phyloP scores from a whole-genome alignment of 2,888 invertebrate species.

The Mayetiola destructor region DNA sequence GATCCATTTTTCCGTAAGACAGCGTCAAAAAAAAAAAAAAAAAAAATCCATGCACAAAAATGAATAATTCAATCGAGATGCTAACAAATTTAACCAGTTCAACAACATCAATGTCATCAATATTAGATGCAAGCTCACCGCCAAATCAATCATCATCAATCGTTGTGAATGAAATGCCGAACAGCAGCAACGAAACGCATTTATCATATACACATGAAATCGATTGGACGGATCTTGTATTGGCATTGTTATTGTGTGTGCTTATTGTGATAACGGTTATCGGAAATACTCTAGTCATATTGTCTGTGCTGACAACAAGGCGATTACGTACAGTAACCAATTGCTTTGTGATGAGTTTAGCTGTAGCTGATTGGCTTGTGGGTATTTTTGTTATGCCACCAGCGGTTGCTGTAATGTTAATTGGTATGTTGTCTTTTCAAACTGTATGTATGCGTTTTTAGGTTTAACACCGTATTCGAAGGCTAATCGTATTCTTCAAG shows the following conservation, averaged over 20 bases:
- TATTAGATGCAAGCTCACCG: not conserved
- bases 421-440: constrained; percentile 45
- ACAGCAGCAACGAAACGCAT: too few relatives aligned
- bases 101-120: too few relatives aligned
- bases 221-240: constrained; percentile 8
- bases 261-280: constrained; percentile 48
- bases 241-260: constrained; percentile 37
- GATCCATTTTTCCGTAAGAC: too few relatives aligned
- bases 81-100: too few relatives aligned
- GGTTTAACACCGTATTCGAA: too few relatives aligned
- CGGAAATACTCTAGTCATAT: constrained; percentile 81
- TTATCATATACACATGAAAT: not conserved
- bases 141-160: not conserved
- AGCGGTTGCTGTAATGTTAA: constrained; percentile 70
- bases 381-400: constrained; percentile 92
- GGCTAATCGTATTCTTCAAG: too few relatives aligned
- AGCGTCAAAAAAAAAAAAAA: too few relatives aligned
- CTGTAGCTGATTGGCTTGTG: constrained; percentile 83
- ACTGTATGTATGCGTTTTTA: too few relatives aligned
- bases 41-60: too few relatives aligned
- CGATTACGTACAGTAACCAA: constrained; percentile 86
- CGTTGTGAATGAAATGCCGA: too few relatives aligned
- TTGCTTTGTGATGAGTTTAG: constrained; percentile 87
- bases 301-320: constrained; percentile 74
- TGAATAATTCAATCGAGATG: too few relatives aligned